These are phyloP conservation scores for Miniopterus natalensis DNA, from an alignment of 2,113 vertebrate genomes.

Conservation along the genomic window DNA sequence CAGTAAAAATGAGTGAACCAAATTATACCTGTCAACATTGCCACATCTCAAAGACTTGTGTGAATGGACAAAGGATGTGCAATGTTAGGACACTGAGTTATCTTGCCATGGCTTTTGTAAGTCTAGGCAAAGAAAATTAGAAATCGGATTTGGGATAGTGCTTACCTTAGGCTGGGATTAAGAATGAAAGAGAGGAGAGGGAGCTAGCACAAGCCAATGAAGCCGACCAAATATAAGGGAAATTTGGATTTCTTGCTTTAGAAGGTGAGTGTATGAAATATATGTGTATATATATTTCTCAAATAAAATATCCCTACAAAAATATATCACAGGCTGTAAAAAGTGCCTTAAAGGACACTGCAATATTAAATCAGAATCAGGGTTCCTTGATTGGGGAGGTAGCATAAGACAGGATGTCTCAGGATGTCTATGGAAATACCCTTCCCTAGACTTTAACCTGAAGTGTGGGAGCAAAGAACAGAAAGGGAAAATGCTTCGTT, in stretches of 20 bases:
- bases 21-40: no score
- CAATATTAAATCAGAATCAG: constrained; percentile 18
- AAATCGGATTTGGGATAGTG: neutral
- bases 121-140: neutral
- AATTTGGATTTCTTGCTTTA: constrained; percentile 5
- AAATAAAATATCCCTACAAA: constrained; percentile 25
- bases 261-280: neutral
- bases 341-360: neutral
- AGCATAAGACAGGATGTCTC: neutral
- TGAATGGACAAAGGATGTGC: neutral
- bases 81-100: neutral
- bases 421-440: neutral
- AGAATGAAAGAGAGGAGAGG: neutral
- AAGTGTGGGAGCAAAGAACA: rapidly evolving
- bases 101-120: neutral
- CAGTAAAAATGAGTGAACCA: neutral
- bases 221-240: neutral
- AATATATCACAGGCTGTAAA: neutral
- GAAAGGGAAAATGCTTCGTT: neutral
- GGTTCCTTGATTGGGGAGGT: neutral
- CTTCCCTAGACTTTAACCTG: neutral
- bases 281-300: neutral
- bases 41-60: neutral
- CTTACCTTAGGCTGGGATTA: neutral
- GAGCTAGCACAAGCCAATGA: neutral